Evolutionary conservation across 2,113 vertebrate species (phyloP), one percentile per base, ranked within the genome.

Genomic region (Naja naja): DNA sequence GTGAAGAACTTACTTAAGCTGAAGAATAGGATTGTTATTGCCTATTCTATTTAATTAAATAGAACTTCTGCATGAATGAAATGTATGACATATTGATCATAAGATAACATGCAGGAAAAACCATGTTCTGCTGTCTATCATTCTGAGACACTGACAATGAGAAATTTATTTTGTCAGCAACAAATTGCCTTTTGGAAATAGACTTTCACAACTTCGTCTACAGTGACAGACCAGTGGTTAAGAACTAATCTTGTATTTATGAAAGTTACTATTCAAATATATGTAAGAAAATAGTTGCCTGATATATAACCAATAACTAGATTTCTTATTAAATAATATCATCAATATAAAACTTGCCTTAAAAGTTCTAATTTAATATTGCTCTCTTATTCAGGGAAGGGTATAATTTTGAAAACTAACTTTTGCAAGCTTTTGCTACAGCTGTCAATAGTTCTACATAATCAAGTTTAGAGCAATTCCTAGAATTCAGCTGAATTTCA

Each of bases 141-240:
- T 60, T 85, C 88, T 94, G 93, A 95, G 89, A 94, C 74, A 16
- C 90, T 94, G 94, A 91, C 88, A 93, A 64, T 39, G 87, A 88
- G 52, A 90, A 89, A 89, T 93, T 90, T 89, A 55, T 58, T 94
- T 74, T 90, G 30, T 60, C 74, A 86, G 87, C 88, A 90, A 88
- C 93, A 96, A 92, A 94, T 96, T 93, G 93, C 94, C 94, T 91
- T 58, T 89, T 93, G 93, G 95, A 96, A 91, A 90, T 94, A 91
- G n/a, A 64, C 4, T 92, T 96, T 91, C 94, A 95, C 92, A 10
- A 92, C 60, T 3, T 95, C 96, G 81, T 86, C n/a, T 94, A 45
- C 93, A 93, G 69, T 34, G 93, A n/a, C n/a, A 56, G 94, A 91
- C 89, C 49, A 54, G 89, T 95, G 97, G 96, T 93, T 95, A 89